Base-by-base conservation (phyloP, 2,888 invertebrate genomes). In the Drosophila ustulata region DNA sequence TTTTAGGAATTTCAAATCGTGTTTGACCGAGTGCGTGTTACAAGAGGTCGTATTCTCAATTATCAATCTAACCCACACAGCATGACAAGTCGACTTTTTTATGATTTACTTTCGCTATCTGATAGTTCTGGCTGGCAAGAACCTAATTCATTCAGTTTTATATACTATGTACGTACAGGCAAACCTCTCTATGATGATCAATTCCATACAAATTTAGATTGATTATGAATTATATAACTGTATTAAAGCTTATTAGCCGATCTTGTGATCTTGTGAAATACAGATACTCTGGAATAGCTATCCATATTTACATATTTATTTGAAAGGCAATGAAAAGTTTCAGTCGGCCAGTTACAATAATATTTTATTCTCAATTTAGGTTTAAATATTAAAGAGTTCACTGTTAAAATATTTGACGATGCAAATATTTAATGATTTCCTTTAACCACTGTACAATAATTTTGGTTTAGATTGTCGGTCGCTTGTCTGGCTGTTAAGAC, bases 381-480 rank as follows among this genome's bases (percentile, higher is more conserved):
- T 32, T 3, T 9, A 37, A 37, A n/a, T n/a, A 37, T 4, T 37
- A 39, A 1, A 11, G 11, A 9, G 5, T 39, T n/a, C 6, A 39
- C 39, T 39, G 13, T 51, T 3, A 13, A 46, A n/a, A 45, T 26
- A 0, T n/a, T 46, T 26, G 0, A 49, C 9, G 28, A 32, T 46
- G 26, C 46, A 28, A 8, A 32, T 32, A 49, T 18, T 49, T n/a
- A 7, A 26, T 39, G 34, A 3, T 18, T 32, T 3, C 1, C 18
- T 41, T 45, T 1, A 32, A 50, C 56, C 74, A 78, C 59, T 43
- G 78, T 78, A 9, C 23, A 55, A 25, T 30, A 7, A 26, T 2
- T 3, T 8, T 6, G 25, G 37, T 26, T 34, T 4, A n/a, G 8
- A 66, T 46, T 66, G 8, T 23, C 23, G 13, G 25, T 50, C 53